Conservation (phyloP, 2,797 vertebrate genomes). For the Sebastes nivosus region DNA sequence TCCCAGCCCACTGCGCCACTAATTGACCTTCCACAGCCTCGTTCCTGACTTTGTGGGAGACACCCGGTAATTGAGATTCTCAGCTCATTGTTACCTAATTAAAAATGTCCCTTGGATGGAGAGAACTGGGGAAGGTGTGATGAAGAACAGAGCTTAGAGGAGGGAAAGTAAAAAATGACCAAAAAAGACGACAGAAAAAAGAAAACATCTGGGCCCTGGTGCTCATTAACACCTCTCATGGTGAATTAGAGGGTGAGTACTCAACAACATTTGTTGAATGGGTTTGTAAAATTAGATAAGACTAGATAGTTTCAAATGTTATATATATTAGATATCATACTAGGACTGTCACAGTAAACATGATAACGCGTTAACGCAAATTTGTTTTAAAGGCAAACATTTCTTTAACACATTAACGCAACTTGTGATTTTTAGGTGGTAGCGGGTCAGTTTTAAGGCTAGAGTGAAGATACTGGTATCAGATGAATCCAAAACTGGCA, state of each 20-base stretch:
- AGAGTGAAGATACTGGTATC: not conserved
- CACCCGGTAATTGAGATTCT: constrained; percentile 66
- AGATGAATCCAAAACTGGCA: not conserved
- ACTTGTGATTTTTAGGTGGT: not conserved
- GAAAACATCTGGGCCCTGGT: constrained; percentile 35
- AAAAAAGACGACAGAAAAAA: not conserved
- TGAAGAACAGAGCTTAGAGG: constrained; percentile 2
- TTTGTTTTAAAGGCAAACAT: too few relatives aligned
- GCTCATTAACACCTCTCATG: constrained; percentile 49
- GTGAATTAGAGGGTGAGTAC: not conserved
- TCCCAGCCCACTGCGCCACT: not conserved
- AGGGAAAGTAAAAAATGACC: constrained; percentile 15
- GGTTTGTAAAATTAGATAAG: not conserved
- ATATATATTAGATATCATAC: not conserved
- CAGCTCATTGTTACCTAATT: constrained; percentile 71
- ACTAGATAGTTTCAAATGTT: not conserved
- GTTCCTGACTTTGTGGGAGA: constrained; percentile 65
- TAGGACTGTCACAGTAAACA: not conserved
- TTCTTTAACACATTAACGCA: not conserved
- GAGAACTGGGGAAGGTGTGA: constrained; percentile 18
- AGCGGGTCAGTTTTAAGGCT: not conserved
- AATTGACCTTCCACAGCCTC: constrained; percentile 2
- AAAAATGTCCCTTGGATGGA: constrained; percentile 40
- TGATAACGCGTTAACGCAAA: too few relatives aligned
- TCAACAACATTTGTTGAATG: not conserved